Evolutionary conservation across 2,797 vertebrate genomes (phyloP).

Genomic region (Falco novaeseelandiae): DNA sequence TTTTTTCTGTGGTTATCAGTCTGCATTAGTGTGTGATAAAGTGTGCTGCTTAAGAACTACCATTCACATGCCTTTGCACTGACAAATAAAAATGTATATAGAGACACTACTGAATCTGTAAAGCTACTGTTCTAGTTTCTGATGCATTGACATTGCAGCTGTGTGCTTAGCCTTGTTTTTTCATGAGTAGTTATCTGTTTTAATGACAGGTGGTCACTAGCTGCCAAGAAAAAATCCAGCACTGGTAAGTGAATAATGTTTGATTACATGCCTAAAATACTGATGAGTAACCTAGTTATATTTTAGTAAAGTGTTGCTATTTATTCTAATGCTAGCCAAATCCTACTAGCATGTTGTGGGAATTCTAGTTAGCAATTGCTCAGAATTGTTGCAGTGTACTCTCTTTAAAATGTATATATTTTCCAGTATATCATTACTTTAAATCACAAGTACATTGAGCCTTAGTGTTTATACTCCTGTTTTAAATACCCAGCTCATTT

Average conservation of each 20-base stretch:
- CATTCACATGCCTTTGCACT: constrained; percentile 64
- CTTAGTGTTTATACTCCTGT: constrained; percentile 7
- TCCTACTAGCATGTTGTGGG: constrained; percentile 20
- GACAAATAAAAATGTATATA: constrained; percentile 79
- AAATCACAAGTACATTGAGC: not conserved
- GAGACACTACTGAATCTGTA: constrained; percentile 68
- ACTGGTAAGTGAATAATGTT: constrained; percentile 83
- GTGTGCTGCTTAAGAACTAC: constrained; percentile 66
- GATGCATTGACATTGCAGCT: constrained; percentile 74
- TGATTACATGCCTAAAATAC: constrained; percentile 69
- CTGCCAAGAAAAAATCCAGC: constrained; percentile 85
- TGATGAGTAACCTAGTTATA: constrained; percentile 47
- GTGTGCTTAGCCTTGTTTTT: constrained; percentile 72
- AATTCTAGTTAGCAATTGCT: not conserved
- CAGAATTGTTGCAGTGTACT: constrained; percentile 11
- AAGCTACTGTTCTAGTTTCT: constrained; percentile 68
- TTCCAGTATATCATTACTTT: not conserved
- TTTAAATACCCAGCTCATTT: not conserved
- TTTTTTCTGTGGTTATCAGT: constrained; percentile 78
- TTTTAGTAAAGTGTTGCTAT: constrained; percentile 26
- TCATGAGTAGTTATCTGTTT: constrained; percentile 84
- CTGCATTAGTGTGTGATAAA: constrained; percentile 74
- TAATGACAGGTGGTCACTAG: constrained; percentile 85
- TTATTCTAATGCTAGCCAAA: constrained; percentile 11
- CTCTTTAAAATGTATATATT: constrained; percentile 12